These are phyloP conservation scores for Mantis religiosa DNA, from an alignment of 2,888 invertebrate species.

Conservation along the genomic window DNA sequence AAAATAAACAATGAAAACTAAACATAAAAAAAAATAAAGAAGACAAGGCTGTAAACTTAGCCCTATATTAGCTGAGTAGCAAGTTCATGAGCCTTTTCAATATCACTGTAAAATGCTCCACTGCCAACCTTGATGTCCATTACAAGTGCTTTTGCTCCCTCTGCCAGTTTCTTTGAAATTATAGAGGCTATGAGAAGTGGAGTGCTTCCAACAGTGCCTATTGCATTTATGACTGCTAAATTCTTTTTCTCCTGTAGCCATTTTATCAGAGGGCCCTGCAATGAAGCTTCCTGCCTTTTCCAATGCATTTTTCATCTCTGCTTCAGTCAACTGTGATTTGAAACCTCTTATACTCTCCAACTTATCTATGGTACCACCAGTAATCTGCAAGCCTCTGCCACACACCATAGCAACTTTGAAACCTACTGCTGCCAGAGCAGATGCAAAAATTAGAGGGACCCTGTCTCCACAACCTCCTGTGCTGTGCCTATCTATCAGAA, in stretches of 20 bases:
- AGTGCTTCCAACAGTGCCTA: constrained; percentile 48
- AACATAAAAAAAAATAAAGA: no score
- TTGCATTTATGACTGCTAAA: constrained; percentile 50
- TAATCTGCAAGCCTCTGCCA: constrained; percentile 51
- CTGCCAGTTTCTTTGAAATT: constrained; percentile 53
- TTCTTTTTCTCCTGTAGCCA: constrained; percentile 50
- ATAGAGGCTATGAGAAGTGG: constrained; percentile 46
- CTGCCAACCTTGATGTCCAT: constrained; percentile 52
- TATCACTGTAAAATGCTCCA: constrained; percentile 42
- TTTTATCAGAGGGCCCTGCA: constrained; percentile 46
- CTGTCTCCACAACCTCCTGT: constrained; percentile 58
- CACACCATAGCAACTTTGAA: constrained; percentile 55
- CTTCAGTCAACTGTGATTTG: constrained; percentile 38
- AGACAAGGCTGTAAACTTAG: no score
- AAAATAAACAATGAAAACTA: no score
- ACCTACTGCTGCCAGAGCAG: constrained; percentile 52
- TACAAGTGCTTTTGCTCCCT: constrained; percentile 46
- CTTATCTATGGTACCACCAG: constrained; percentile 57
- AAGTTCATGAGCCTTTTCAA: constrained; percentile 43
- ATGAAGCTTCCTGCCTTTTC: constrained; percentile 50
- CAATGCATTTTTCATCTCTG: constrained; percentile 42
- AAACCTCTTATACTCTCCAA: constrained; percentile 51
- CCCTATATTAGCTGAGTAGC: constrained; percentile 42
- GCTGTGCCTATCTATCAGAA: constrained; percentile 54
- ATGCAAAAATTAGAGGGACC: constrained; percentile 50